Evolutionary conservation across 2,797 vertebrate species (phyloP), one percentile per base, ranked within the genome.

Genomic region (Pseudotriccus pelzelni): DNA sequence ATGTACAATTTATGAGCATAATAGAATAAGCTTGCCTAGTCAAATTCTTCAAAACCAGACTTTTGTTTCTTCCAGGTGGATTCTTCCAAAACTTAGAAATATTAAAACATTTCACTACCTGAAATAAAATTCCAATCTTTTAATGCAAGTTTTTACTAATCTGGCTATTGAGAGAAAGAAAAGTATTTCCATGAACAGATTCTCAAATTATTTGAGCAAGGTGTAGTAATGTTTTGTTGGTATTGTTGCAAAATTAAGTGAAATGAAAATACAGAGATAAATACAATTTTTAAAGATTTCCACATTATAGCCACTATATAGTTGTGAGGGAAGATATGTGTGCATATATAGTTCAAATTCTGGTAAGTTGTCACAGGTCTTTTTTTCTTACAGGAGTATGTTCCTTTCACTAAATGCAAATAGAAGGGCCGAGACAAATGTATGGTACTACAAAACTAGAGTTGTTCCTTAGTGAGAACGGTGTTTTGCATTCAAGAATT

Each of bases 221-320:
- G 22, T 94, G 83, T 95, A 96, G 90, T 91, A 64, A 93, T 73
- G 77, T 78, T 81, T 85, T 28, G 22, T 75, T 28, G 32, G 28
- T 75, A 50, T 43, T 86, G 66, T 84, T 91, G 58, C 80, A 79
- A 88, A 90, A 53, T 56, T 34, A 81, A 82, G 36, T 88, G 76
- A 79, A 94, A 95, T 49, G 80, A 95, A 94, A 97, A 88, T 78
- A 59, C 92, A 83, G 79, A 94, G 84, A 94, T 84, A 77, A 86
- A 60, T 67, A 79, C 20, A 73, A 89, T 70, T 80, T 93, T 69
- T 96, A 89, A 93, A 82, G 46, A 81, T 96, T 97, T 94, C 80
- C 92, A 87, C 84, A 37, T 85, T 89, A 55, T 85, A 93, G 66
- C 58, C 68, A 73, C 67, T 85, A 7, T 92, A 59, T 94, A 88